phyloP scores from a whole-genome alignment of 2,797 vertebrate genomes.

The Argyrosomus regius region DNA sequence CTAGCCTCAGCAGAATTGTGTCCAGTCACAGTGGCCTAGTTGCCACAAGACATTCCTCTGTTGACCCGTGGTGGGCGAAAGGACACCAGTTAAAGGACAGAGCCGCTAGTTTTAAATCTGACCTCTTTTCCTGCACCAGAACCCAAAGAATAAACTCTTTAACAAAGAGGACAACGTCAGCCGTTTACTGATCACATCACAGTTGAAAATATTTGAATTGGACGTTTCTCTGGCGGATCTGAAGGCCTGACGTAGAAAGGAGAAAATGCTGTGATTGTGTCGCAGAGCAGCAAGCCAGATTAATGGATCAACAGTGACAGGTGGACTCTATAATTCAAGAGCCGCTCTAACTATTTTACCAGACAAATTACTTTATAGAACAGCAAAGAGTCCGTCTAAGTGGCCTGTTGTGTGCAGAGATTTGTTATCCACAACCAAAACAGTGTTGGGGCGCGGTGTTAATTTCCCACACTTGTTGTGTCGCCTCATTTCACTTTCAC shows the following conservation, averaged over 20 bases:
- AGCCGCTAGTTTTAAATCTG: slow-evolving; percentile 63
- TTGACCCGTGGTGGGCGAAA: slow-evolving; percentile 70
- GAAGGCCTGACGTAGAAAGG: neutral
- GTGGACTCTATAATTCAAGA: slow-evolving; percentile 36
- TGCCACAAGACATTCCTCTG: slow-evolving; percentile 72
- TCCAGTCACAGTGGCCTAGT: slow-evolving; percentile 71
- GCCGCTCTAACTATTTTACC: slow-evolving; percentile 33
- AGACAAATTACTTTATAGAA: slow-evolving; percentile 24
- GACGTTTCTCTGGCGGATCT: neutral
- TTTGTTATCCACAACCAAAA: slow-evolving; percentile 22
- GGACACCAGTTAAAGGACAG: slow-evolving; percentile 47
- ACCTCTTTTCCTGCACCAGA: slow-evolving; percentile 63
- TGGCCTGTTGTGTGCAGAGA: slow-evolving; percentile 2
- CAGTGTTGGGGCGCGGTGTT: neutral
- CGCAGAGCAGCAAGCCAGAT: slow-evolving; percentile 12
- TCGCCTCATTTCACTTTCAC: slow-evolving; percentile 36
- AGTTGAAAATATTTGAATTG: slow-evolving; percentile 47
- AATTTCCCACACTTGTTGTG: slow-evolving; percentile 19
- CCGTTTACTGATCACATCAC: slow-evolving; percentile 42
- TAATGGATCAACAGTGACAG: slow-evolving; percentile 19
- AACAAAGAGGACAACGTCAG: slow-evolving; percentile 47
- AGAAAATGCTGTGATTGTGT: slow-evolving; percentile 13
- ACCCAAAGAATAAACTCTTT: slow-evolving; percentile 52
- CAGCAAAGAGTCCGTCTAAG: slow-evolving; percentile 5
- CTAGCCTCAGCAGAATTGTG: slow-evolving; percentile 63